phyloP scores from a whole-genome alignment of 2,888 invertebrate genomes.

The Ormyrus thymus region DNA sequence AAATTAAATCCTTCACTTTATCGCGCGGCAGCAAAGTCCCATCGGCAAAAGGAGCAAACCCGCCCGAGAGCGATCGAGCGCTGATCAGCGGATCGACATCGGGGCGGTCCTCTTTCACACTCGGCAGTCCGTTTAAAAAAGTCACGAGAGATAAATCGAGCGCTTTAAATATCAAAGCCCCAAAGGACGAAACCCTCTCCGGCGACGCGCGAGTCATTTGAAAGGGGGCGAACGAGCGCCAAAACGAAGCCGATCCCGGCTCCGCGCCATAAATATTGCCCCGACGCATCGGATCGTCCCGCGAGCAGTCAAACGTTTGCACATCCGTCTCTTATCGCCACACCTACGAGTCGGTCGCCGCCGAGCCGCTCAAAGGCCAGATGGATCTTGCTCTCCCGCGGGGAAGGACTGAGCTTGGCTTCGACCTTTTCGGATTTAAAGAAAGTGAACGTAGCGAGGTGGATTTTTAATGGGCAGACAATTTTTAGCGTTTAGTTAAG shows the following conservation, averaged over 20 bases:
- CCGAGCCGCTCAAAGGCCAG: background rate
- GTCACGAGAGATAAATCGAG: conserved; percentile 38
- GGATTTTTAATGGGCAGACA: too few species aligned
- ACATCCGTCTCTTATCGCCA: conserved; percentile 38
- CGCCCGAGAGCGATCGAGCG: too few species aligned
- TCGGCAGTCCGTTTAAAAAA: conserved; percentile 18
- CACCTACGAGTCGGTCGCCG: conserved; percentile 7
- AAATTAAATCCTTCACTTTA: too few species aligned
- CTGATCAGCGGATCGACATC: too few species aligned
- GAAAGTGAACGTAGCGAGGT: too few species aligned
- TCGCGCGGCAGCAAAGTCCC: too few species aligned
- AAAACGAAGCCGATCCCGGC: conserved; percentile 30
- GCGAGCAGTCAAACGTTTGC: background rate
- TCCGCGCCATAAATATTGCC: conserved; percentile 40
- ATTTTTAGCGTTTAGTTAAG: too few species aligned
- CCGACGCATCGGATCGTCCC: conserved; percentile 32
- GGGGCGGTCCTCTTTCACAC: too few species aligned
- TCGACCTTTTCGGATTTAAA: too few species aligned
- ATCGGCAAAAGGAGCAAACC: too few species aligned
- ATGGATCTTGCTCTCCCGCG: background rate
- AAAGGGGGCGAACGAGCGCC: conserved; percentile 18
- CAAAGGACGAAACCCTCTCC: conserved; percentile 3
- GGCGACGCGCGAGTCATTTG: conserved; percentile 5
- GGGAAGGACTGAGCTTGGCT: too few species aligned
- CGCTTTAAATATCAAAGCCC: conserved; percentile 47